Percentiles rank a stretch among this genome's conserved stretches.
Conservation (phyloP, 1,140 invertebrate species). For the Brachionus koreanus region DNA sequence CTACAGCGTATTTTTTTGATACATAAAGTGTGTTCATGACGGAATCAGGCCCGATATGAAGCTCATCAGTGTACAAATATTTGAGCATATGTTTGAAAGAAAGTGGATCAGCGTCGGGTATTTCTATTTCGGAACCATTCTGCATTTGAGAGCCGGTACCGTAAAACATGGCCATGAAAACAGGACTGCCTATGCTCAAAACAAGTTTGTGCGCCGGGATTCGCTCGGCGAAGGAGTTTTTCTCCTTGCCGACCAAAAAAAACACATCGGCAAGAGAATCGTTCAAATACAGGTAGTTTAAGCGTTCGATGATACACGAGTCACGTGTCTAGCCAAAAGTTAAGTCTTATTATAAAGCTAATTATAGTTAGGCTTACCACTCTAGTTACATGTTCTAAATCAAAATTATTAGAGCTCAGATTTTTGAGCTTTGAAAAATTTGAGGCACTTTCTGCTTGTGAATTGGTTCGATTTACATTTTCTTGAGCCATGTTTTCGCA, state of each 20-base stretch:
- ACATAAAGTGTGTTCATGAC: slow-evolving; percentile 75
- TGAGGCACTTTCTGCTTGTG: neutral
- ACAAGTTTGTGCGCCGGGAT: slow-evolving; percentile 81
- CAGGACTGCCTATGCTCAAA: slow-evolving; percentile 73
- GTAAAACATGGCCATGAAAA: slow-evolving; percentile 79
- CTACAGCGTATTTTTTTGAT: slow-evolving; percentile 80
- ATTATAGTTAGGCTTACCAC: neutral
- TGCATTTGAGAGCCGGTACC: slow-evolving; percentile 67
- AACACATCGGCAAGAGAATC: slow-evolving; percentile 75
- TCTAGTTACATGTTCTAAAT: neutral
- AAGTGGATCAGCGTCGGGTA: slow-evolving; percentile 77
- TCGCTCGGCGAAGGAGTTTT: slow-evolving; percentile 65
- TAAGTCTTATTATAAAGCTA: neutral
- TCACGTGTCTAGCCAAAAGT: neutral
- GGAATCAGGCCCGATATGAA: slow-evolving; percentile 77
- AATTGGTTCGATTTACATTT: neutral
- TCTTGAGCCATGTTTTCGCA: neutral
- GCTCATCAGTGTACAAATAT: slow-evolving; percentile 78
- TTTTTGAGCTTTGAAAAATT: neutral
- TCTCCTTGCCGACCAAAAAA: slow-evolving; percentile 68
- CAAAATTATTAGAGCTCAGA: neutral
- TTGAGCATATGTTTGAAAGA: slow-evolving; percentile 62
- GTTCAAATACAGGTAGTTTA: slow-evolving; percentile 75
- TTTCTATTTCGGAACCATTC: slow-evolving; percentile 68
- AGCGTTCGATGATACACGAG: slow-evolving; percentile 65